Evolutionary conservation across 2,797 vertebrate species (phyloP).

Genomic region (Lithobates sylvaticus): DNA sequence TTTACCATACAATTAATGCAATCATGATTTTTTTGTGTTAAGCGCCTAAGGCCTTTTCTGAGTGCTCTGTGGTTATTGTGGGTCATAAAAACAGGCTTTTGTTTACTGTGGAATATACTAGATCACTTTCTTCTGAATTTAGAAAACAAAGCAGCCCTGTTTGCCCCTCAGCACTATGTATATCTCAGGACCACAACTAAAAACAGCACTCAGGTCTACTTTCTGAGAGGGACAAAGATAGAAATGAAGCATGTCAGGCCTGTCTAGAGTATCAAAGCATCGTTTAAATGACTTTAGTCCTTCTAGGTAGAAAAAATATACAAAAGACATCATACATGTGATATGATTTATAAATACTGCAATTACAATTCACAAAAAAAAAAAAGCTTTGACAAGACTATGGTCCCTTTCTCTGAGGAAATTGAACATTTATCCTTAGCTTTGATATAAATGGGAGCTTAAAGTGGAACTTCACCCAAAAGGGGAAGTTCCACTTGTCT

Average conservation of each 20-base stretch:
- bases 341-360: too few species aligned
- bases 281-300: background rate
- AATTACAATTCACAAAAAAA: too few species aligned
- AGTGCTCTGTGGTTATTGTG: background rate
- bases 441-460: too few species aligned
- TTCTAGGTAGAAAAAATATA: background rate
- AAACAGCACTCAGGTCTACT: conserved; percentile 32
- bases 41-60: background rate
- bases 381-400: too few species aligned
- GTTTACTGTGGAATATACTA: conserved; percentile 25
- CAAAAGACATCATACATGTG: too few species aligned
- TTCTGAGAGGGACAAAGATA: conserved; percentile 19
- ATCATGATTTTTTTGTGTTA: too few species aligned
- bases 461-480: too few species aligned
- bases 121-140: conserved; percentile 6
- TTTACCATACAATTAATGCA: too few species aligned
- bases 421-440: too few species aligned
- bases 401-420: too few species aligned
- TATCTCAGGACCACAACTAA: conserved; percentile 25
- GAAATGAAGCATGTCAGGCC: background rate
- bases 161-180: conserved; percentile 1
- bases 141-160: conserved; percentile 26
- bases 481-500: too few species aligned
- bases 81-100: conserved; percentile 2
- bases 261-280: conserved; percentile 18